Evolutionary conservation across 1,140 invertebrate species (phyloP), one percentile per base, ranked within the genome.

Genomic region (Drosophila setifemur): DNA sequence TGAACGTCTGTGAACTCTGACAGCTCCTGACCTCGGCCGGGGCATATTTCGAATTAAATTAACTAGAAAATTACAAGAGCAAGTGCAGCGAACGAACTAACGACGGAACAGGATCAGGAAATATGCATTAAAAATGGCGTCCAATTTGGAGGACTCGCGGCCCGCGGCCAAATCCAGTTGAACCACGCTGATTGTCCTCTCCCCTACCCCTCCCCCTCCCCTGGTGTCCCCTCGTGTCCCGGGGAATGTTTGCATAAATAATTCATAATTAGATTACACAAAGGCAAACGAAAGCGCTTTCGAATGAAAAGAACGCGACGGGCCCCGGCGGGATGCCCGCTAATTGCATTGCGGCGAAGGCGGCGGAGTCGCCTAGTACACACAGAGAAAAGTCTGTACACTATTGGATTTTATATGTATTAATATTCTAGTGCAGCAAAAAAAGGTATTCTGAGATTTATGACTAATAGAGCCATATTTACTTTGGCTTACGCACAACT

Each of bases 241-340:
- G 28, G 18, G 8, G 48, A 73, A 74, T 85, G 70, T 78, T 83
- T 74, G 70, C 79, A 79, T 79, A 85, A 83, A 75, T 85, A 74
- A 79, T 72, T 83, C 60, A 86, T 78, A 85, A 83, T 79, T 79
- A 79, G 60, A 85, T 83, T 85, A 67, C 55, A 85, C 79, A 83
- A 78, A 71, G 70, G 79, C 64, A 58, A 74, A 69, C 44, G 70
- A 73, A 61, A 74, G 52, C 55, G 45, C 64, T 71, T 52, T 52
- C 21, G 45, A 60, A 49, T 53, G 55, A 83, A 83, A 73, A 39
- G 52, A 48, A 53, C 25, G 21, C 19, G n/a, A n/a, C n/a, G n/a
- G 14, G 12, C 2, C 35, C 44, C 45, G 16, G 23, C 11, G 53
- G 54, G 48, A 42, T n/a, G 11, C 8, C 43, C 48, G 37, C 74